Conservation (phyloP, 2,888 invertebrate species). For the Harpagoxenus sublaevis region DNA sequence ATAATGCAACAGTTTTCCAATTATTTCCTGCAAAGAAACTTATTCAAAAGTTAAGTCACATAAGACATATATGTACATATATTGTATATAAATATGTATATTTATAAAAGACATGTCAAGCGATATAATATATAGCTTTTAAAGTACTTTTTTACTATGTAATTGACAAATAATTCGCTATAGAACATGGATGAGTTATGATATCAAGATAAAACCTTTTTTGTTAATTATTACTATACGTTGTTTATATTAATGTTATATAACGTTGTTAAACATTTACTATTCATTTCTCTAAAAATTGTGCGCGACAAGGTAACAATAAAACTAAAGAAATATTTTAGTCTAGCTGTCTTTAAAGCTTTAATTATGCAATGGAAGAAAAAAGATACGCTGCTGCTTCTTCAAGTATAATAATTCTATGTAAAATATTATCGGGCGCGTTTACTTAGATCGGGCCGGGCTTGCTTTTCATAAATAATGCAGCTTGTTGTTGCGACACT, state of each 20-base stretch:
- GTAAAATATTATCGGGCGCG: not conserved
- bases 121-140: not conserved
- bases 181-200: not conserved
- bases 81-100: no score
- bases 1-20: no score
- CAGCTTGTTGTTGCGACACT: constrained; percentile 70
- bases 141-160: not conserved
- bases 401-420: not conserved
- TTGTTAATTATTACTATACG: not conserved
- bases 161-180: no score
- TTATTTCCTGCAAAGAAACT: not conserved
- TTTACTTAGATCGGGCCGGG: constrained; percentile 18
- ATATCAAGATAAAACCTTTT: not conserved
- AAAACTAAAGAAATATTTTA: not conserved
- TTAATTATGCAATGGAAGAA: not conserved
- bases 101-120: not conserved
- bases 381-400: not conserved
- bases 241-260: not conserved
- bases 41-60: no score
- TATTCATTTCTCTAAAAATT: not conserved
- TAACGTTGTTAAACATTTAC: not conserved
- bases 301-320: not conserved
- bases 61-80: no score
- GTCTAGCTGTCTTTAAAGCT: not conserved
- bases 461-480: constrained; percentile 68